phyloP scores from a whole-genome alignment of 2,888 invertebrate genomes.

The Leptinotarsa tumamoca region DNA sequence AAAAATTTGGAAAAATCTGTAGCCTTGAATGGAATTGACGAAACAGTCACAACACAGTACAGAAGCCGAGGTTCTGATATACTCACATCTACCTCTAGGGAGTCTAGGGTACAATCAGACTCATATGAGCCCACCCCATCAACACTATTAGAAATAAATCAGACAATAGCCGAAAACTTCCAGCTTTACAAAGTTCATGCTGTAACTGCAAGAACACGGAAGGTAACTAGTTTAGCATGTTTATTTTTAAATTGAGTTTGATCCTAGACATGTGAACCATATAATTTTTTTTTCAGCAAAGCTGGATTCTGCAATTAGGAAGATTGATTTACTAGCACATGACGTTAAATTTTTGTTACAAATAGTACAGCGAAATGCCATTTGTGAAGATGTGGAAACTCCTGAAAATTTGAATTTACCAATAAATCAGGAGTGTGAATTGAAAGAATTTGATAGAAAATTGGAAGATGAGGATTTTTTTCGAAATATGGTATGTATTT shows the following conservation, averaged over 20 bases:
- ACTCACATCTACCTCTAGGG: constrained; percentile 18
- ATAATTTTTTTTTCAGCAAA: neutral
- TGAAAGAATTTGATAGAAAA: no score
- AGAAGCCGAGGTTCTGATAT: constrained; percentile 20
- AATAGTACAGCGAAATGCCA: neutral
- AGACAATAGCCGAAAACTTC: no score
- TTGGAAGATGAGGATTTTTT: no score
- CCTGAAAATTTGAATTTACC: constrained; percentile 1
- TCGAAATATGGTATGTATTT: neutral
- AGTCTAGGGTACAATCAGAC: constrained; percentile 24
- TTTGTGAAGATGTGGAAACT: neutral
- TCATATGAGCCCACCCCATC: constrained; percentile 24
- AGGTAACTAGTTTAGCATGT: neutral
- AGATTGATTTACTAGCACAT: constrained; percentile 1
- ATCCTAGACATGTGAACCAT: neutral
- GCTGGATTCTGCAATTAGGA: neutral
- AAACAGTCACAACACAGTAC: constrained; percentile 14
- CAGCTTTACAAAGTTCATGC: neutral
- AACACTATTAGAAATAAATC: neutral
- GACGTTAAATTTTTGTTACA: neutral
- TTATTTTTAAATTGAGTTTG: neutral
- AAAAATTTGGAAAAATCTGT: constrained; percentile 21
- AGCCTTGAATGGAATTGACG: constrained; percentile 17
- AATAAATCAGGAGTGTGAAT: no score
- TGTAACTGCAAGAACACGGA: neutral